Evolutionary conservation across 1,140 invertebrate species (phyloP).

Genomic region (Agrilus planipennis): DNA sequence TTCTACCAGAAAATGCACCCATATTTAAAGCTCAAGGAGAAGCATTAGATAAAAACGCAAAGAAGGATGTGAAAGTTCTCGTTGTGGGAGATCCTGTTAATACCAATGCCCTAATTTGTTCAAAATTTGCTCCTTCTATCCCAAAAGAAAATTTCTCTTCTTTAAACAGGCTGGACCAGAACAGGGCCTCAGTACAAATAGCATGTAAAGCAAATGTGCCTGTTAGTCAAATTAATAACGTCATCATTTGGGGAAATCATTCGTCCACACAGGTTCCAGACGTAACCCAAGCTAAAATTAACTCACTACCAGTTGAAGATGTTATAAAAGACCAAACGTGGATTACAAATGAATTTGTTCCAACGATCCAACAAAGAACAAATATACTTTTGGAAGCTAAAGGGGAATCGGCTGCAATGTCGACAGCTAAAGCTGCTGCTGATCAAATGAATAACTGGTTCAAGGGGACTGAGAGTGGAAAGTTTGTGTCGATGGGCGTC

Average conservation of each 20-base stretch:
- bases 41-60: slow-evolving; percentile 84
- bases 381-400: slow-evolving; percentile 94
- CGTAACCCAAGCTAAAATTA: slow-evolving; percentile 68
- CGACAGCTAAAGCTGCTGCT: slow-evolving; percentile 92
- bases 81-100: slow-evolving; percentile 99
- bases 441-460: slow-evolving; percentile 97
- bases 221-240: slow-evolving; percentile 65
- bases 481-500: slow-evolving; percentile 95
- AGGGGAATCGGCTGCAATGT: slow-evolving; percentile 98
- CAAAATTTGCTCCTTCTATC: slow-evolving; percentile 92
- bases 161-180: slow-evolving; percentile 98
- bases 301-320: slow-evolving; percentile 38
- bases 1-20: slow-evolving; percentile 89
- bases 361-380: slow-evolving; percentile 92
- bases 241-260: slow-evolving; percentile 99
- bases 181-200: slow-evolving; percentile 79
- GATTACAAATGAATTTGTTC: slow-evolving; percentile 73
- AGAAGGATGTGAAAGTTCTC: slow-evolving; percentile 94
- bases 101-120: slow-evolving; percentile 94
- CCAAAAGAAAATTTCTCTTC: slow-evolving; percentile 96
- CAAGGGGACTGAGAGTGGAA: slow-evolving; percentile 63
- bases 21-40: slow-evolving; percentile 96
- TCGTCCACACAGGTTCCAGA: slow-evolving; percentile 98
- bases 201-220: slow-evolving; percentile 52
- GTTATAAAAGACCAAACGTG: slow-evolving; percentile 68